phyloP scores from a whole-genome alignment of 2,888 invertebrate species.

The Athalia circularis region DNA sequence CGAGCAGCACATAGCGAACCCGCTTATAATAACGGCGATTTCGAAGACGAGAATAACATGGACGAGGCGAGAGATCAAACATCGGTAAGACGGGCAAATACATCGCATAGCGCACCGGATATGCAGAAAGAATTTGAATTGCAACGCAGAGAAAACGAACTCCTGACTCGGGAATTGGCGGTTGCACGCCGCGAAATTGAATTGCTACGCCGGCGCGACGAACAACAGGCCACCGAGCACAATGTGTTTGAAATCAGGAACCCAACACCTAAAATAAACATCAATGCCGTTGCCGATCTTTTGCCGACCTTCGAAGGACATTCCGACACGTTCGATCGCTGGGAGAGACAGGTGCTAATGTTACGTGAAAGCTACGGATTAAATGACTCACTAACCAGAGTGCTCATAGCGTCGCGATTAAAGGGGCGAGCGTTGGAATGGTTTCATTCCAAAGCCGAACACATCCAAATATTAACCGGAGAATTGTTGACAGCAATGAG shows the following conservation, averaged over 20 bases:
- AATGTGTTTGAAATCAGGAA: not conserved
- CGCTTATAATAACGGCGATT: not conserved
- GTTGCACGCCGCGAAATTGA: slow-evolving; percentile 16
- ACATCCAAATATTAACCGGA: too few relatives aligned
- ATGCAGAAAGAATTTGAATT: too few relatives aligned
- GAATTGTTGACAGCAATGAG: slow-evolving; percentile 25
- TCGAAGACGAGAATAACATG: not conserved
- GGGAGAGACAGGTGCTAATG: slow-evolving; percentile 12
- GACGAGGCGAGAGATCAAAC: not conserved
- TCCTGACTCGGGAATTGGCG: too few relatives aligned
- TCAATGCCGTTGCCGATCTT: slow-evolving; percentile 14
- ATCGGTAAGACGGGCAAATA: too few relatives aligned
- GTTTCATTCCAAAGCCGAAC: slow-evolving; percentile 49
- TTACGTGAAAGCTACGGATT: not conserved
- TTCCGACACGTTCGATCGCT: slow-evolving; percentile 3
- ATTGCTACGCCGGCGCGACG: not conserved
- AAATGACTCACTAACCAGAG: not conserved
- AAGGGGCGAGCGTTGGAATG: slow-evolving; percentile 39
- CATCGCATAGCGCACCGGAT: too few relatives aligned
- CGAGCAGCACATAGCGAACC: not conserved
- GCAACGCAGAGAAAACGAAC: too few relatives aligned
- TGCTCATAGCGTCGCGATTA: slow-evolving; percentile 2
- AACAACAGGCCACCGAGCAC: not conserved
- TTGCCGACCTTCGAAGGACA: not conserved
- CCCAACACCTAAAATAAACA: slow-evolving; percentile 6